Base-by-base conservation (phyloP, 2,888 invertebrate species). In the Acleris laterana region DNA sequence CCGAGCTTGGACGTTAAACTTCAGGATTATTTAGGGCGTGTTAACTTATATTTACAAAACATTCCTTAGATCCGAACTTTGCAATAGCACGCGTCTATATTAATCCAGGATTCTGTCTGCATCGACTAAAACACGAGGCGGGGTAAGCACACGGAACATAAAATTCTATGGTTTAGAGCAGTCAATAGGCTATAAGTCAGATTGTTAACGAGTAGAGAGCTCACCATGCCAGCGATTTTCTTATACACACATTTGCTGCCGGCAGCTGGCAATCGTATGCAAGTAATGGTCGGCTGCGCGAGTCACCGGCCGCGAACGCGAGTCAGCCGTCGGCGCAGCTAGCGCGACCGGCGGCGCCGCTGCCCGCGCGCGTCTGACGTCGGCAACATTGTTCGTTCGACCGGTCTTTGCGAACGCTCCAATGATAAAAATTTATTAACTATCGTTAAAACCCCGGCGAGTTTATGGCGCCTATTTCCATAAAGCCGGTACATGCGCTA, bases 361-460 rank as follows among this genome's bases (percentile, higher is more conserved):
- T 70, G 48, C 65, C 68, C 70, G 74, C 76, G 72, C 68, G 66
- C 70, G 51, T 77, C 76, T 81, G 68, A 25, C 25, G 25, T 20
- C 20, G 19, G 38, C 68, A 28, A 74, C 77, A 74, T 74, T 77
- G 79, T 77, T 70, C 70, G 71, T 63, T 73, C 52, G 62, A 72
- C 68, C 73, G 72, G 72, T 74, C 75, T 72, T 71, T 65, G 74
- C 72, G 76, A 80, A 75, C 83, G 80, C 74, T 80, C 77, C 80
- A 81, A 89, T 90, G 89, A 89, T 88, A 90, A 90, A 87, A 85
- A 87, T 85, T 85, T 89, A 90, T 87, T 85, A 85, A 86, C 80
- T 78, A 83, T 89, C 87, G 89, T 89, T 88, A 89, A 89, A 86
- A 81, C 80, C 79, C 80, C 77, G 79, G 74, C 82, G 74, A 76